Percentiles rank a stretch among this genome's conserved stretches.
phyloP scores from a whole-genome alignment of 2,888 invertebrate genomes.

The Lithophane ornitopus region DNA sequence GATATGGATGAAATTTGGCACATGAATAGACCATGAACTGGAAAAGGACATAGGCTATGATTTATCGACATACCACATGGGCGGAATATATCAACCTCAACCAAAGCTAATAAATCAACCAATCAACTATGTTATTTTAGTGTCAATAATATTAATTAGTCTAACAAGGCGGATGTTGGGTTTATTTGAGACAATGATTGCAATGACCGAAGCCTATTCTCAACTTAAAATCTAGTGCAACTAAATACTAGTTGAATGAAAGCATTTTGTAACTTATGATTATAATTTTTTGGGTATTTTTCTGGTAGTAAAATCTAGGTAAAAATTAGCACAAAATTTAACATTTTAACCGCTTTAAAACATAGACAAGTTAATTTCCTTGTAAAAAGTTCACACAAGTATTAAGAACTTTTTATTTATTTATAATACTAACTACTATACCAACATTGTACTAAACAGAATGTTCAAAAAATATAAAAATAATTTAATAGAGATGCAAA shows the following conservation, averaged over 20 bases:
- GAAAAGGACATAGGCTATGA: too few species aligned
- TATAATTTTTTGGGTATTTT: neutral
- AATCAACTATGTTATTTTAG: constrained; percentile 1
- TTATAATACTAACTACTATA: neutral
- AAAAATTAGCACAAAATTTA: neutral
- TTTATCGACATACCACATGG: too few species aligned
- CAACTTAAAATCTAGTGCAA: neutral
- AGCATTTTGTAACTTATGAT: constrained; percentile 3
- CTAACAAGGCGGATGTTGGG: neutral
- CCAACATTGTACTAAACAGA: neutral
- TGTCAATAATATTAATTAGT: neutral
- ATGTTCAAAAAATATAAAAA: neutral
- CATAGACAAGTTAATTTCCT: neutral
- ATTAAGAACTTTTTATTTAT: neutral
- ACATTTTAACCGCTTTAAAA: too few species aligned
- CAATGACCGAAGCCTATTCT: neutral
- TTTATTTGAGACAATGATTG: neutral
- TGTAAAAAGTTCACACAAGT: neutral
- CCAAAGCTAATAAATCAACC: too few species aligned
- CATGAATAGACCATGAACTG: too few species aligned
- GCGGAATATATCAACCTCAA: too few species aligned
- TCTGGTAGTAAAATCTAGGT: neutral
- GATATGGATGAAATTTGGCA: too few species aligned
- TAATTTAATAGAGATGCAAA: neutral
- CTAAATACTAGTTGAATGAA: neutral